Evolutionary conservation across 2,888 invertebrate genomes (phyloP).

Genomic region (Quadriops clusia): DNA sequence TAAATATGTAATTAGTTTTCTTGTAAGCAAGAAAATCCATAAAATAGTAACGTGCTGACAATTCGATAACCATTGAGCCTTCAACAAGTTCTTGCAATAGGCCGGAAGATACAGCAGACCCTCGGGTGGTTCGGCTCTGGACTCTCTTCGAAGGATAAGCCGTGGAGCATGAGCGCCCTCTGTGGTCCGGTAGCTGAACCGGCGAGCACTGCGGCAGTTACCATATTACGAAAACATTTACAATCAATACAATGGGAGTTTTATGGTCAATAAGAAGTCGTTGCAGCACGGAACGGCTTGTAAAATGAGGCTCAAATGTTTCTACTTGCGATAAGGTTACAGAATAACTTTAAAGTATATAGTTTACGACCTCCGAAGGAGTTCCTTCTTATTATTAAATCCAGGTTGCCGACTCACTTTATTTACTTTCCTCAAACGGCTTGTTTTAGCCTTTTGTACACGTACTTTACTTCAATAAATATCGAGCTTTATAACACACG

Average conservation of each 20-base stretch:
- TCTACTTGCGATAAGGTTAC: conserved; percentile 26
- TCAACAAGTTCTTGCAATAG: too few species aligned
- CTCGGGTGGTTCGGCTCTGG: too few species aligned
- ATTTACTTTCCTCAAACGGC: too few species aligned
- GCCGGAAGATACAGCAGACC: too few species aligned
- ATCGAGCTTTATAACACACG: too few species aligned
- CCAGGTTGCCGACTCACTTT: conserved; percentile 10
- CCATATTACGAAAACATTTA: conserved; percentile 27
- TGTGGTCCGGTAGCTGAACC: conserved; percentile 23
- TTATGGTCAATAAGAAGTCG: conserved; percentile 38
- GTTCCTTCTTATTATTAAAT: conserved; percentile 15
- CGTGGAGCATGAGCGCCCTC: conserved; percentile 21
- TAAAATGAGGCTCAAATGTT: conserved; percentile 35
- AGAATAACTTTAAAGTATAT: conserved; percentile 19
- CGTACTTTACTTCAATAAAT: too few species aligned
- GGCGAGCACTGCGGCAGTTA: conserved; percentile 19
- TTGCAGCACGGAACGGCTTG: conserved; percentile 33
- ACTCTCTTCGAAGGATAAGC: too few species aligned
- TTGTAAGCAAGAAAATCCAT: too few species aligned
- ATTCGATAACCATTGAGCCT: too few species aligned
- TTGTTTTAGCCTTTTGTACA: too few species aligned
- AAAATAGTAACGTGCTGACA: too few species aligned
- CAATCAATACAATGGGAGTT: conserved; percentile 40
- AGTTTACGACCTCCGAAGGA: conserved; percentile 14
- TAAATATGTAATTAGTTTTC: too few species aligned